A percentile compares a stretch with the other conserved stretches of the same genome.
Evolutionary conservation across 1,140 invertebrate genomes (phyloP).

Genomic region (Ips typographus): DNA sequence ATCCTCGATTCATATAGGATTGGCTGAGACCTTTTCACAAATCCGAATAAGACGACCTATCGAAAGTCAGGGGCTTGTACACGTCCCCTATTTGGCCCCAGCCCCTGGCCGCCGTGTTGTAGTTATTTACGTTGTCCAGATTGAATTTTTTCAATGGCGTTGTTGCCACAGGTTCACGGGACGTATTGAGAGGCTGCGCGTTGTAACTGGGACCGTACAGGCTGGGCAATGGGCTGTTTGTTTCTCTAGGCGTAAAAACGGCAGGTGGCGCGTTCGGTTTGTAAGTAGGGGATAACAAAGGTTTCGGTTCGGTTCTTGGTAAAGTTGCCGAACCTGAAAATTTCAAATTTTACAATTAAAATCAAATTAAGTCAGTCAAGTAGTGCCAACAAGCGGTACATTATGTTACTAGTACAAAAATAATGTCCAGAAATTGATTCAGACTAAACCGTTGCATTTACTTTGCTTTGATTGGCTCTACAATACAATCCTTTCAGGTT

Average conservation of each 20-base stretch:
- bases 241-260: constrained; percentile 55
- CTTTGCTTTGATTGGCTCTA: no score
- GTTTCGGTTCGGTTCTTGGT: constrained; percentile 56
- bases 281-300: constrained; percentile 55
- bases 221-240: constrained; percentile 52
- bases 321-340: constrained; percentile 58
- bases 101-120: constrained; percentile 78
- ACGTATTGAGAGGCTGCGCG: constrained; percentile 27
- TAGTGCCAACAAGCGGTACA: background rate
- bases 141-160: constrained; percentile 39
- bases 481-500: no score
- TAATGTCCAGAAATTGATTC: no score
- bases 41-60: constrained; percentile 62
- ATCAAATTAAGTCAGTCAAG: background rate
- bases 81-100: constrained; percentile 68
- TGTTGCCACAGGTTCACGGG: constrained; percentile 22
- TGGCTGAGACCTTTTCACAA: constrained; percentile 53
- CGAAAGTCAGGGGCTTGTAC: constrained; percentile 70
- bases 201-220: constrained; percentile 52
- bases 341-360: constrained; percentile 7
- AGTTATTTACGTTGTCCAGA: constrained; percentile 58
- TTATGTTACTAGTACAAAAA: no score
- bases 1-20: constrained; percentile 2
- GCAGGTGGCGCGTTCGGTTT: constrained; percentile 45
- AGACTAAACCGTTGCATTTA: no score